Percentiles rank a stretch among this genome's conserved stretches.
phyloP scores from a whole-genome alignment of 1,140 invertebrate species.

The Drosophila kurseongensis region DNA sequence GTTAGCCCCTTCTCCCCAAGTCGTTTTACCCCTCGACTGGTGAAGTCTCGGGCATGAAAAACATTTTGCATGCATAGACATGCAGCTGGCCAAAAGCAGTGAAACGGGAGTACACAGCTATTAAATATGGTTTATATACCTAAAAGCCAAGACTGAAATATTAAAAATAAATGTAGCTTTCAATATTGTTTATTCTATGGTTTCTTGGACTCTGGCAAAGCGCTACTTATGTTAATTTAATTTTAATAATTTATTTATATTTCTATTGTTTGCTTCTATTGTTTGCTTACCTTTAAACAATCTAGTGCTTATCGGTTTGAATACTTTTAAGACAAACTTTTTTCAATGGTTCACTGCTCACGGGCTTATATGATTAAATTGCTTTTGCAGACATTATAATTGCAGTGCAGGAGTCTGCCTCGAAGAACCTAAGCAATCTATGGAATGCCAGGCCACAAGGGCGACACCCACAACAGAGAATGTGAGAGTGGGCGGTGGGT shows the following conservation, averaged over 20 bases:
- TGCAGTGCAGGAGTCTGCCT: slow-evolving; percentile 12
- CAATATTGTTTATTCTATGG: too few relatives aligned
- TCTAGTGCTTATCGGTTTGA: not conserved
- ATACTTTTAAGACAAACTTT: not conserved
- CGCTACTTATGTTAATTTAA: not conserved
- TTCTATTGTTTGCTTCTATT: too few relatives aligned
- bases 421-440: slow-evolving; percentile 47
- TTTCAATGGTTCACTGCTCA: too few relatives aligned
- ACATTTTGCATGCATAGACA: slow-evolving; percentile 76
- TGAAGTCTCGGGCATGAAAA: slow-evolving; percentile 56
- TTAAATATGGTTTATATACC: too few relatives aligned
- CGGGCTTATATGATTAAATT: too few relatives aligned
- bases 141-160: too few relatives aligned
- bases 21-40: not conserved
- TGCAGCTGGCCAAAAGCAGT: slow-evolving; percentile 37
- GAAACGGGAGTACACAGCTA: not conserved
- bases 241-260: not conserved
- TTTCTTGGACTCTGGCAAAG: too few relatives aligned
- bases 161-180: too few relatives aligned
- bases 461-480: slow-evolving; percentile 43
- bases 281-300: too few relatives aligned
- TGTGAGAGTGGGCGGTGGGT: slow-evolving; percentile 11
- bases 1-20: not conserved
- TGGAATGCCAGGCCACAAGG: slow-evolving; percentile 51
- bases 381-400: too few relatives aligned